Evolutionary conservation across 2,113 vertebrate species (phyloP).

Genomic region (Centrocercus urophasianus): DNA sequence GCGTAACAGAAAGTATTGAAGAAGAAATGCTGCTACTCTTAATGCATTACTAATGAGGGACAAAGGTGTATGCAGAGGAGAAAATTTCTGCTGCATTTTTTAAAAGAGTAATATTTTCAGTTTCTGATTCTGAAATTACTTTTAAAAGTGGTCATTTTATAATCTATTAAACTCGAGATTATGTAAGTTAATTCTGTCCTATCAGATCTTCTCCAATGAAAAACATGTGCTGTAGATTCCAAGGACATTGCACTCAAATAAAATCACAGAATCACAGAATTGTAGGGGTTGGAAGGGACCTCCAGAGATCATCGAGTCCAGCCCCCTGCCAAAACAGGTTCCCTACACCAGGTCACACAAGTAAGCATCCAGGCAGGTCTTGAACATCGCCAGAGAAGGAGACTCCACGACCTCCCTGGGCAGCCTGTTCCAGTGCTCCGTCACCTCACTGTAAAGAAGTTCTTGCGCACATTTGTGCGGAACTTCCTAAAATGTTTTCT

Average conservation of each 20-base stretch:
- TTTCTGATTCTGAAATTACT: neutral
- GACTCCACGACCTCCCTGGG: no score
- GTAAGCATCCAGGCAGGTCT: no score
- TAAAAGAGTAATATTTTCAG: neutral
- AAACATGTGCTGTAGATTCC: neutral
- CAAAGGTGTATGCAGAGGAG: neutral
- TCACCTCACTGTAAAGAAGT: no score
- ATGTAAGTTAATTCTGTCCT: neutral
- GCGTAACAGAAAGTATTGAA: neutral
- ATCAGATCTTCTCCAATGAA: neutral
- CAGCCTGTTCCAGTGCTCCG: no score
- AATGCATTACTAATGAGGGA: neutral
- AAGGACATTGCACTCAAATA: neutral
- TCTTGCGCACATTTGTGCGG: no score
- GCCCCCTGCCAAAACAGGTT: no score
- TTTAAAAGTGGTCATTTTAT: neutral
- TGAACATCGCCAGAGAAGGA: no score
- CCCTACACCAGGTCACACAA: no score
- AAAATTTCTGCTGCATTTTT: neutral
- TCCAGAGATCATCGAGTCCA: no score
- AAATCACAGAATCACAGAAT: neutral
- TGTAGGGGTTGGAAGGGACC: no score
- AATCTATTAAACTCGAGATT: neutral
- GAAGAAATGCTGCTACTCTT: neutral
- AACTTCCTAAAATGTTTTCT: neutral